phyloP scores from a whole-genome alignment of 1,140 invertebrate genomes.

The Euborellia annulipes region DNA sequence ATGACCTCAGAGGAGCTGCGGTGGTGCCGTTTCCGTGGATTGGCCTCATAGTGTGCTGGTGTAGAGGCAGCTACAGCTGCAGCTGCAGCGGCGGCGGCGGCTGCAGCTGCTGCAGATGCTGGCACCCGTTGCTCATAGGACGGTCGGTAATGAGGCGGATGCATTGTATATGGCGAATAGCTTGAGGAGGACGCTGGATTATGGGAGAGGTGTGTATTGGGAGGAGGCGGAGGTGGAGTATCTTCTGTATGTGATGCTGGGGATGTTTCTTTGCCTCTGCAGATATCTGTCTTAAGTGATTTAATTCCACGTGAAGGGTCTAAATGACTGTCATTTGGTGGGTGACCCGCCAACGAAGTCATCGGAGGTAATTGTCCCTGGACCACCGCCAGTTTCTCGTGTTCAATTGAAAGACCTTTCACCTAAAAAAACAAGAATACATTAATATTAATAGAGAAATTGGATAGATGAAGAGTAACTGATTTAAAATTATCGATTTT shows the following conservation, averaged over 20 bases:
- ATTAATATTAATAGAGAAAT: too few species aligned
- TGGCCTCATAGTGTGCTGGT: constrained; percentile 1
- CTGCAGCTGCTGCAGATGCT: constrained; percentile 3
- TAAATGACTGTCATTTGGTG: constrained; percentile 11
- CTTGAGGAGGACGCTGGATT: constrained; percentile 23
- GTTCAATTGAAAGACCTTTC: constrained; percentile 61
- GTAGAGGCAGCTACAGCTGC: background rate
- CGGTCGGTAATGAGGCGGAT: constrained; percentile 20
- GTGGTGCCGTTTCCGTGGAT: constrained; percentile 21
- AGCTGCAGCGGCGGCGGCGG: constrained; percentile 6
- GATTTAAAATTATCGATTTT: too few species aligned
- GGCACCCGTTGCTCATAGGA: constrained; percentile 16
- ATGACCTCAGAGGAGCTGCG: constrained; percentile 31
- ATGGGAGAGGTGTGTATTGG: constrained; percentile 14
- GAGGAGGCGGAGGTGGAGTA: background rate
- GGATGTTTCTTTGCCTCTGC: constrained; percentile 23
- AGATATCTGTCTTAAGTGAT: constrained; percentile 14
- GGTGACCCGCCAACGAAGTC: constrained; percentile 6
- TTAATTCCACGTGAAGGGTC: constrained; percentile 17
- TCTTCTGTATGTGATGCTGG: constrained; percentile 17
- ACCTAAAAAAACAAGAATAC: constrained; percentile 33
- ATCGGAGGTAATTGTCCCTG: constrained; percentile 35
- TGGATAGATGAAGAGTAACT: too few species aligned
- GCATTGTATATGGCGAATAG: constrained; percentile 26
- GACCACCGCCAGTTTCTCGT: constrained; percentile 52